Evolutionary conservation across 2,888 invertebrate genomes (phyloP).

Genomic region (Barypeithes pellucidus): DNA sequence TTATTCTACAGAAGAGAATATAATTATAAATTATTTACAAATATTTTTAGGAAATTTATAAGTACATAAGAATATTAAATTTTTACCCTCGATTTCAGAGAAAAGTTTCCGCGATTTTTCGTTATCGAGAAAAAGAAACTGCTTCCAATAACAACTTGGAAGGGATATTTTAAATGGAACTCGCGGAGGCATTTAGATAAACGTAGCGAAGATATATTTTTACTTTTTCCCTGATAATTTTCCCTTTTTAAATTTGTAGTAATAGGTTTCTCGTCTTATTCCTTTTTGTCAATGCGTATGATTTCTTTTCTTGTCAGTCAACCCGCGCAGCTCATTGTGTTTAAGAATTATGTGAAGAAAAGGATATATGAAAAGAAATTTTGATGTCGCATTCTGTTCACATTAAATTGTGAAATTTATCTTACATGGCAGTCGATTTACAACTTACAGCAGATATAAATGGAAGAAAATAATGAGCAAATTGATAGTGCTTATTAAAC

Average conservation of each 20-base stretch:
- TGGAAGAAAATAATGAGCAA: too few relatives aligned
- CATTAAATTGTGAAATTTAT: too few relatives aligned
- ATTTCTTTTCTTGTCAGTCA: constrained; percentile 6
- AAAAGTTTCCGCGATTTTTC: constrained; percentile 41
- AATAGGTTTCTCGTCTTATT: constrained; percentile 39
- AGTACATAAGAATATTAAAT: constrained; percentile 19
- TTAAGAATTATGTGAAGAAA: too few relatives aligned
- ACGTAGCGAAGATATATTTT: constrained; percentile 44
- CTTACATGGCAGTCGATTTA: too few relatives aligned
- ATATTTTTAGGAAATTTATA: constrained; percentile 15
- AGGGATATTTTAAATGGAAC: constrained; percentile 47
- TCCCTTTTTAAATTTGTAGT: constrained; percentile 43
- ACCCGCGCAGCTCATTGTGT: neutral
- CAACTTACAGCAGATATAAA: too few relatives aligned
- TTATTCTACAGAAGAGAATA: neutral
- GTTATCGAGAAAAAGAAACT: constrained; percentile 40
- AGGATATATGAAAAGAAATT: too few relatives aligned
- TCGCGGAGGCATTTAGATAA: constrained; percentile 49
- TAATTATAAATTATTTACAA: constrained; percentile 8
- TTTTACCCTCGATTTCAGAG: constrained; percentile 27
- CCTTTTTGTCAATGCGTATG: constrained; percentile 14
- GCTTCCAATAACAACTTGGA: constrained; percentile 46
- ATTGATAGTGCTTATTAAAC: too few relatives aligned
- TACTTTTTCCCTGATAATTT: constrained; percentile 41
- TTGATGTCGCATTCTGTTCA: too few relatives aligned